Percentiles rank a stretch among this genome's conserved stretches.
These are phyloP conservation scores for Calephelis perditalis DNA, from an alignment of 2,888 invertebrate genomes.

Conservation along the genomic window DNA sequence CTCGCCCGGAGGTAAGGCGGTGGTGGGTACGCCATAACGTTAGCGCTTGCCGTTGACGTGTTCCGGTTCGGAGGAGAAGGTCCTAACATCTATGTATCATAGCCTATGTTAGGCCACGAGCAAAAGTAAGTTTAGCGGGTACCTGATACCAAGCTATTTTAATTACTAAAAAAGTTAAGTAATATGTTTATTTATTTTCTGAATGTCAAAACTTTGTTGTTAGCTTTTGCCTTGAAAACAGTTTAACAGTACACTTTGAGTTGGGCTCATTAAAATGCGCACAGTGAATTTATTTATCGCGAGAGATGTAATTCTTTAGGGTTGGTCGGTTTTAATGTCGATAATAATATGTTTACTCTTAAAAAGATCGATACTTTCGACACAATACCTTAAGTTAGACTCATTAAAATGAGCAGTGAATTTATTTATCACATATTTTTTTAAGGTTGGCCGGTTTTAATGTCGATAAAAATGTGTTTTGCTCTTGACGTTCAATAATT, in stretches of 20 bases:
- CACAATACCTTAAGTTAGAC: slow-evolving; percentile 30
- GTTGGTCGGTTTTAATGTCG: slow-evolving; percentile 15
- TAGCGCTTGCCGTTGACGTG: no score
- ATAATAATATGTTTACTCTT: background rate
- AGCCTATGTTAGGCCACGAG: no score
- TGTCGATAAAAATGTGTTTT: background rate
- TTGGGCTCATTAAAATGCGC: slow-evolving; percentile 36
- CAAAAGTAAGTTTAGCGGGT: no score
- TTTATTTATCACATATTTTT: slow-evolving; percentile 50
- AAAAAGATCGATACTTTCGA: slow-evolving; percentile 15
- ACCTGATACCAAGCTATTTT: no score
- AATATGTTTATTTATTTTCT: background rate
- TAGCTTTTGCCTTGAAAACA: slow-evolving; percentile 18
- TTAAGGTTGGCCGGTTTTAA: slow-evolving; percentile 18
- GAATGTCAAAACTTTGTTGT: background rate
- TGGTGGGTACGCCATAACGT: no score
- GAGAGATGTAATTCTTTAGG: slow-evolving; percentile 44
- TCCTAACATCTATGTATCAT: no score
- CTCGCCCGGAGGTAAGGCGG: no score
- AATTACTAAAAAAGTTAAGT: no score
- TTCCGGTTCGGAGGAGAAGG: no score
- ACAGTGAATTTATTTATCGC: slow-evolving; percentile 62
- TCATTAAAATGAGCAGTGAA: slow-evolving; percentile 46
- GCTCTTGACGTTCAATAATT: no score
- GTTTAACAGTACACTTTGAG: slow-evolving; percentile 31